A percentile compares a stretch with the other conserved stretches of the same genome.
Evolutionary conservation across 2,797 vertebrate species (phyloP).

Genomic region (Aselliscus stoliczkanus): DNA sequence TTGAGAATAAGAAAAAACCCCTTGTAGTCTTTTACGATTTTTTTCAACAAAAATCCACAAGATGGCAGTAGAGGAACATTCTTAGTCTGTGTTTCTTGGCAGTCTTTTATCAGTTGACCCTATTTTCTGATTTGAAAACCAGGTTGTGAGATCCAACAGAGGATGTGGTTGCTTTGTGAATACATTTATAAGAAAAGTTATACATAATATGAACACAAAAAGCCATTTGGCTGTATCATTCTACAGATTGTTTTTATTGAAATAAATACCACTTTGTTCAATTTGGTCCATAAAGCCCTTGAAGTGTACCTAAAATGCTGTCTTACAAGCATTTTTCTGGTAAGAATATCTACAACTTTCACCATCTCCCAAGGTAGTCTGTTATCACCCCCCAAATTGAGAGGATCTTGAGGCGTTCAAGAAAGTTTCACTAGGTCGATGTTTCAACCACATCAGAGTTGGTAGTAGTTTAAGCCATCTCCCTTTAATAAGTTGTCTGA

Average conservation of each 20-base stretch:
- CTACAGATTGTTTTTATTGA: conserved; percentile 6
- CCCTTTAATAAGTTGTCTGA: neutral
- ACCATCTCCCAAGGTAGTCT: neutral
- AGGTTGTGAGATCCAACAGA: conserved; percentile 40
- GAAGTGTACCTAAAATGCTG: neutral
- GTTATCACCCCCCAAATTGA: neutral
- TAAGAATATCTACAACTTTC: neutral
- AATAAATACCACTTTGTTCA: conserved; percentile 33
- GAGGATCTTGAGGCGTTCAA: neutral
- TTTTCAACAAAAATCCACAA: conserved; percentile 43
- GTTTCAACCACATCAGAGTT: neutral
- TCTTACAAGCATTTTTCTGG: neutral
- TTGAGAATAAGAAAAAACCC: neutral
- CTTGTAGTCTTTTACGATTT: neutral
- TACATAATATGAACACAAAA: neutral
- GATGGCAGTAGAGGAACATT: conserved; percentile 62
- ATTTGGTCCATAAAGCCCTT: neutral
- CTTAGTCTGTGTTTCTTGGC: neutral
- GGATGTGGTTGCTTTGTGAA: conserved; percentile 24
- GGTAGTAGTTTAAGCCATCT: neutral
- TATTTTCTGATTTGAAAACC: conserved; percentile 52
- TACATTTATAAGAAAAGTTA: conserved; percentile 19
- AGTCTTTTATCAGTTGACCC: neutral
- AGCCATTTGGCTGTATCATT: neutral
- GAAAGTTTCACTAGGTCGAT: neutral